These are phyloP conservation scores for Campodea augens DNA, from an alignment of 1,140 invertebrate genomes.

Conservation along the genomic window DNA sequence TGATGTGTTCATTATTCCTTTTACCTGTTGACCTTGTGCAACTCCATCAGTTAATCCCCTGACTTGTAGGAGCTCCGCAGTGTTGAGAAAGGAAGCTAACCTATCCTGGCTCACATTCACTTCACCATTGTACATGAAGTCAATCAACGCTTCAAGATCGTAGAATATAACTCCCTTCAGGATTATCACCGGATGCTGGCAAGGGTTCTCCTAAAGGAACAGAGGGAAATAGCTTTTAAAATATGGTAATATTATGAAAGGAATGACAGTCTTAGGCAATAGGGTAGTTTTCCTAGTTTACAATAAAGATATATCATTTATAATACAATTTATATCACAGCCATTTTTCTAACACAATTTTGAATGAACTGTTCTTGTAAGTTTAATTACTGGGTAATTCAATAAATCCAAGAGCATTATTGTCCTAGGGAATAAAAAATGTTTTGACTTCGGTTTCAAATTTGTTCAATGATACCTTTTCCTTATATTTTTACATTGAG, in stretches of 20 bases:
- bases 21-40: too few relatives aligned
- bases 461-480: too few relatives aligned
- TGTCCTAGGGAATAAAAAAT: too few relatives aligned
- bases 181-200: conserved; percentile 67
- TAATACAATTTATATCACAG: not conserved
- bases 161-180: conserved; percentile 64
- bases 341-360: not conserved
- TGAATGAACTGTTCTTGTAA: not conserved
- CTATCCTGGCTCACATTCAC: conserved; percentile 44
- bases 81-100: conserved; percentile 37
- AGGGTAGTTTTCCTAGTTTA: not conserved
- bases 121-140: conserved; percentile 36
- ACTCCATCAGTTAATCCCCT: conserved; percentile 36
- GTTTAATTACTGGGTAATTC: too few relatives aligned
- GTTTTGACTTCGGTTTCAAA: too few relatives aligned
- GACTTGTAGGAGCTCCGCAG: conserved; percentile 39
- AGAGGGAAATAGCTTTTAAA: too few relatives aligned
- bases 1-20: too few relatives aligned
- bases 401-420: too few relatives aligned
- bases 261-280: too few relatives aligned
- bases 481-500: not conserved
- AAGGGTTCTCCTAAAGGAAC: conserved; percentile 46
- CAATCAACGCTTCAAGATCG: conserved; percentile 56
- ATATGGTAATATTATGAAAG: too few relatives aligned
- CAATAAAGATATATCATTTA: not conserved